These are phyloP conservation scores for Pseudeuparius sepicola DNA, from an alignment of 2,888 invertebrate genomes.

Conservation along the genomic window DNA sequence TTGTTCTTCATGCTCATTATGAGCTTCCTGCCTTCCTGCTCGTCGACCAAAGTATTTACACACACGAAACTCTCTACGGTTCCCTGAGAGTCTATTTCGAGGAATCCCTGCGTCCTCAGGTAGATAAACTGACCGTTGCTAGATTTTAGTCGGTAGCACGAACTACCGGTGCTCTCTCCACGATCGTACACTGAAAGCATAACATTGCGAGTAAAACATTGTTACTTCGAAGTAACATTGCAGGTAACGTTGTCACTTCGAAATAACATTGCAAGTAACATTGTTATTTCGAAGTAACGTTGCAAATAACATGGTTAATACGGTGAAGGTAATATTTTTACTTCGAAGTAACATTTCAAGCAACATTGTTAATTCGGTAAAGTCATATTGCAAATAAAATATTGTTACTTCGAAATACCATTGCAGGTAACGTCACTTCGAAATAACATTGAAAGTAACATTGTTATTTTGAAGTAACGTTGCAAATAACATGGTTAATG, in stretches of 20 bases:
- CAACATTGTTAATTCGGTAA: conserved; percentile 14
- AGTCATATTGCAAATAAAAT: conserved; percentile 1
- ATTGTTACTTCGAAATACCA: not conserved
- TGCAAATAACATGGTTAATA: no score
- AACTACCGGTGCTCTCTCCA: conserved; percentile 71
- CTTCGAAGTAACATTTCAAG: no score
- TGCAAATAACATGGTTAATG: no score
- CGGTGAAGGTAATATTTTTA: no score
- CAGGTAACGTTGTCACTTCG: conserved; percentile 4
- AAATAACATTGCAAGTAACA: not conserved
- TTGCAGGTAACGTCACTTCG: conserved; percentile 2
- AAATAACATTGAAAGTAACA: not conserved
- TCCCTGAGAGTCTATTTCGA: conserved; percentile 73
- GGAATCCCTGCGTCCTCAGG: conserved; percentile 71
- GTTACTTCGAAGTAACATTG: not conserved
- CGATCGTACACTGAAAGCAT: conserved; percentile 68
- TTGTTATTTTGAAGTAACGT: not conserved
- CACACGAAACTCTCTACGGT: conserved; percentile 79
- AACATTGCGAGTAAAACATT: not conserved
- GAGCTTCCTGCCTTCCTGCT: conserved; percentile 62
- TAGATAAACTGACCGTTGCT: conserved; percentile 80
- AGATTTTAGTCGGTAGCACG: conserved; percentile 75
- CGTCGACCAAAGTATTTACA: conserved; percentile 66
- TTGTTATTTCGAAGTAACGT: not conserved
- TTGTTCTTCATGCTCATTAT: conserved; percentile 71